phyloP scores from a whole-genome alignment of 2,113 vertebrate genomes.

The Lamprotornis superbus region DNA sequence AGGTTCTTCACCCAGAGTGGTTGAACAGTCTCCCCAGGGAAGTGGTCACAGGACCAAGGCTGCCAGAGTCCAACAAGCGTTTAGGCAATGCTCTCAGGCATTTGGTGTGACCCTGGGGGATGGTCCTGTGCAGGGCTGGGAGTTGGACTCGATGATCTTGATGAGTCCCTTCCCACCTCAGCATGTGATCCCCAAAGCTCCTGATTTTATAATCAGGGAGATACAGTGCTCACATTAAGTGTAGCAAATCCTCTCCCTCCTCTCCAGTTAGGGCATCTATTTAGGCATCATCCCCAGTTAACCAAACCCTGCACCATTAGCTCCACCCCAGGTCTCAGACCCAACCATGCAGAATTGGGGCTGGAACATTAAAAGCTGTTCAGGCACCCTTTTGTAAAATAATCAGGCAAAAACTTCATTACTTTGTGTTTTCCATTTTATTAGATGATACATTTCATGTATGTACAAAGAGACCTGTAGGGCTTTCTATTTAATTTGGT shows the following conservation, averaged over 20 bases:
- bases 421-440: background rate
- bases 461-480: background rate
- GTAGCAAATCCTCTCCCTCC: background rate
- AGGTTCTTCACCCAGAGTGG: background rate
- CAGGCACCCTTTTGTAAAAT: background rate
- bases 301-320: background rate
- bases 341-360: accelerated
- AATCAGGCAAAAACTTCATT: background rate
- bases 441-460: background rate
- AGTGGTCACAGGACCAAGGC: background rate
- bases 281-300: background rate
- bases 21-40: background rate
- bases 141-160: background rate
- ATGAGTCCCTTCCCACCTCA: background rate
- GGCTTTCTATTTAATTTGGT: background rate
- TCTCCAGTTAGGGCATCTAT: accelerated
- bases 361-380: background rate
- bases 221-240: background rate
- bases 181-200: background rate
- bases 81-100: background rate
- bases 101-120: background rate
- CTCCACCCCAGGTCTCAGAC: background rate
- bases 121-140: background rate
- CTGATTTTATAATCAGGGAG: background rate
- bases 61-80: background rate